Percentiles rank a stretch among this genome's conserved stretches.
These are phyloP conservation scores for Dysmachus trigonus DNA, from an alignment of 2,888 invertebrate species.

Conservation along the genomic window DNA sequence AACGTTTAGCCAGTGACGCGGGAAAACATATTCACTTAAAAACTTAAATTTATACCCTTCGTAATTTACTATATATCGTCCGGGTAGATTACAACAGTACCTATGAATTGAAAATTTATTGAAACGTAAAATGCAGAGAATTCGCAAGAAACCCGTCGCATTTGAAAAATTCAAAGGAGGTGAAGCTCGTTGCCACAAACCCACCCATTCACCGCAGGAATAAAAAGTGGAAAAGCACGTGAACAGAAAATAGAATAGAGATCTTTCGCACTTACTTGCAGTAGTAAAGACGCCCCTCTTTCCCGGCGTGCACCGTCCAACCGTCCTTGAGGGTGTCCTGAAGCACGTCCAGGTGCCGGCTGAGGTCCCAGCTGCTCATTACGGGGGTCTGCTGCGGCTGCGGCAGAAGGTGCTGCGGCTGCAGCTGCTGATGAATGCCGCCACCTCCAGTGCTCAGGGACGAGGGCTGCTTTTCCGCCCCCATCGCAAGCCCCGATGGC, in stretches of 20 bases:
- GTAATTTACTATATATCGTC: background rate
- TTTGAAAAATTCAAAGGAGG: background rate
- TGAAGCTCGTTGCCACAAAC: background rate
- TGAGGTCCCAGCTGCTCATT: conserved; percentile 59
- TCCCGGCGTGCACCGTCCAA: conserved; percentile 81
- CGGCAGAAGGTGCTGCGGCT: conserved; percentile 43
- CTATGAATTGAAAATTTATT: background rate
- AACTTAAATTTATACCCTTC: background rate
- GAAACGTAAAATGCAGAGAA: background rate
- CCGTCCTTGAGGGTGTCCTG: conserved; percentile 74
- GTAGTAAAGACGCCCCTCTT: conserved; percentile 85
- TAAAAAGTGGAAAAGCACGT: no score
- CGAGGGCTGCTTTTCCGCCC: conserved; percentile 58
- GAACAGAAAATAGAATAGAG: background rate
- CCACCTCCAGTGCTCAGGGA: conserved; percentile 42
- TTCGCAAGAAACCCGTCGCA: background rate
- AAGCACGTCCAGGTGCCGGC: conserved; percentile 66
- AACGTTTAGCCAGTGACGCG: no score
- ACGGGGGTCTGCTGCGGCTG: conserved; percentile 33
- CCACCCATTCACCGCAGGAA: background rate
- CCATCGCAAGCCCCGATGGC: conserved; percentile 64
- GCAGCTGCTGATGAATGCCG: conserved; percentile 16
- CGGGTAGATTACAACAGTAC: background rate
- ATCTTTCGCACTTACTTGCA: conserved; percentile 80
- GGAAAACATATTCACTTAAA: no score